These are phyloP conservation scores for Xylota sylvarum DNA, from an alignment of 2,888 invertebrate genomes.

Conservation along the genomic window DNA sequence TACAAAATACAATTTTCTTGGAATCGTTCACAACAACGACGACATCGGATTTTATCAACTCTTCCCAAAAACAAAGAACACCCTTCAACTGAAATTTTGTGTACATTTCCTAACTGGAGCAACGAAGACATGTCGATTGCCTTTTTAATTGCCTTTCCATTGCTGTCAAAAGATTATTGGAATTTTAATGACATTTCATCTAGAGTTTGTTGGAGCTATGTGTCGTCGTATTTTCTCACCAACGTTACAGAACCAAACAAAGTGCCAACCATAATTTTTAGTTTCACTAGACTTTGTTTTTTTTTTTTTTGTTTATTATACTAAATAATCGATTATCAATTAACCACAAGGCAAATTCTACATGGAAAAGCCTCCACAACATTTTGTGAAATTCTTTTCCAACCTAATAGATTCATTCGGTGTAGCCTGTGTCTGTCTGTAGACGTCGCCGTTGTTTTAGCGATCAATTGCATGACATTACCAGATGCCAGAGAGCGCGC, in stretches of 20 bases:
- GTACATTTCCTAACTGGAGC: too few species aligned
- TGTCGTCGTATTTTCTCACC: too few species aligned
- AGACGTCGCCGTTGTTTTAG: slow-evolving; percentile 34
- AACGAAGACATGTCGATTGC: too few species aligned
- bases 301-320: neutral
- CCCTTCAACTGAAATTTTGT: too few species aligned
- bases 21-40: too few species aligned
- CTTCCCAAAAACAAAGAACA: too few species aligned
- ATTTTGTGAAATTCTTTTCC: slow-evolving; percentile 4
- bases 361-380: neutral
- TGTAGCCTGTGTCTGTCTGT: neutral
- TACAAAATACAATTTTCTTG: too few species aligned
- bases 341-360: neutral
- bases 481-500: slow-evolving; percentile 59
- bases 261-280: slow-evolving; percentile 43
- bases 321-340: slow-evolving; percentile 38
- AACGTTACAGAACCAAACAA: slow-evolving; percentile 1
- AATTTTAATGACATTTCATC: too few species aligned
- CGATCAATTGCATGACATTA: slow-evolving; percentile 59
- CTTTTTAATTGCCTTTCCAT: too few species aligned
- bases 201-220: too few species aligned
- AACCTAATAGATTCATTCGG: slow-evolving; percentile 10
- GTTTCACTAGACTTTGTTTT: slow-evolving; percentile 20
- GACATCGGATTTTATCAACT: too few species aligned
- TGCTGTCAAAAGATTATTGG: too few species aligned